Evolutionary conservation across 2,888 invertebrate genomes (phyloP).

Genomic region (Andrena haemorrhoa): DNA sequence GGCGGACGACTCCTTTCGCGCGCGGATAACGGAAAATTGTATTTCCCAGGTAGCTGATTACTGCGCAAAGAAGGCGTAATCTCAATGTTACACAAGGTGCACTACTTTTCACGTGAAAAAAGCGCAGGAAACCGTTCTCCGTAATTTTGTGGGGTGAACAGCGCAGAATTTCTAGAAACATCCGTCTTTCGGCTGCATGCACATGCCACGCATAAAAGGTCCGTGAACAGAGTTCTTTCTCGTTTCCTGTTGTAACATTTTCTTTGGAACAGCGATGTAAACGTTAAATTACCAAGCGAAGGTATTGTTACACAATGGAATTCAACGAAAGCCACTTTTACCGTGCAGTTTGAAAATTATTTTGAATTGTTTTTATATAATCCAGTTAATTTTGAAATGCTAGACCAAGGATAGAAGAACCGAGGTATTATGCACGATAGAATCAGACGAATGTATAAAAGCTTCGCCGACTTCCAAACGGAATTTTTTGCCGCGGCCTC

Average conservation of each 20-base stretch:
- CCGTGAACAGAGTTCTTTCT: background rate
- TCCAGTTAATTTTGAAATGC: background rate
- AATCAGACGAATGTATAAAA: background rate
- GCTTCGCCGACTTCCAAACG: background rate
- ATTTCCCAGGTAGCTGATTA: constrained; percentile 31
- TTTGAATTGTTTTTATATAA: no score
- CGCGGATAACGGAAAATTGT: constrained; percentile 31
- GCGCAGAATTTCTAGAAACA: background rate
- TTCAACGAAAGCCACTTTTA: no score
- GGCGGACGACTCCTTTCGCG: constrained; percentile 13
- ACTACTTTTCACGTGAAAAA: constrained; percentile 46
- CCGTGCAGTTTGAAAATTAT: no score
- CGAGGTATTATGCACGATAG: background rate
- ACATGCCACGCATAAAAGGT: background rate
- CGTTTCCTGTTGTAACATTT: background rate
- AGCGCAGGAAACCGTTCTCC: constrained; percentile 30
- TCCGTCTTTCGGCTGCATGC: background rate
- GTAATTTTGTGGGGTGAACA: constrained; percentile 23
- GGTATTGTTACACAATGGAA: no score
- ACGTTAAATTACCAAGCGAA: no score
- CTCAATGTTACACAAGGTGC: constrained; percentile 36
- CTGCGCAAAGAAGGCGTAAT: constrained; percentile 28
- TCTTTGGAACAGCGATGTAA: background rate
- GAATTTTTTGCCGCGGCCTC: background rate
- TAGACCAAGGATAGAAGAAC: background rate